Conservation (phyloP, 1,140 invertebrate genomes). For the Ptiloglossa arizonensis region DNA sequence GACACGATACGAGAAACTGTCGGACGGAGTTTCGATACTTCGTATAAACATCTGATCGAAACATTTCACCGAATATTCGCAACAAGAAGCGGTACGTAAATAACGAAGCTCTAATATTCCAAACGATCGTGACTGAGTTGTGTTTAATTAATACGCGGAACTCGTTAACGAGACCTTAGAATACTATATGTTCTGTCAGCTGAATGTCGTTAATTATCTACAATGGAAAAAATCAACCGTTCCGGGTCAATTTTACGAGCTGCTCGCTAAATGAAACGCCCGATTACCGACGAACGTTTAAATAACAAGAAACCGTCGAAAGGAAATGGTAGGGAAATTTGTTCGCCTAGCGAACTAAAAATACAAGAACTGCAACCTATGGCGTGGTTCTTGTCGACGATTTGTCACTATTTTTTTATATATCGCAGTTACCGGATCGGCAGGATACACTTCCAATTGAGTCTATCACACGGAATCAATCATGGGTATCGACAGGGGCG, state of each 20-base stretch:
- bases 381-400: neutral
- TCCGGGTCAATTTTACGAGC: neutral
- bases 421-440: neutral
- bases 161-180: too few species aligned
- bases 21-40: too few species aligned
- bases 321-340: neutral
- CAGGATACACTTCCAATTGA: neutral
- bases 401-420: neutral
- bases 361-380: neutral
- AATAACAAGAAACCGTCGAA: neutral
- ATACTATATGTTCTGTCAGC: too few species aligned
- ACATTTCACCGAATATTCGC: too few species aligned
- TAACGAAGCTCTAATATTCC: too few species aligned
- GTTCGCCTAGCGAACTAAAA: neutral
- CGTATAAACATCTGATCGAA: too few species aligned
- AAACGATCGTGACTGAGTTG: too few species aligned
- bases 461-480: conserved; percentile 1
- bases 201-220: neutral
- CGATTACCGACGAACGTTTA: neutral
- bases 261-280: neutral
- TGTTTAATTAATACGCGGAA: too few species aligned
- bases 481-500: conserved; percentile 5
- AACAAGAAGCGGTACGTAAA: too few species aligned
- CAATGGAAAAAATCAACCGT: neutral
- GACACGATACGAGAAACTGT: too few species aligned